Conservation (phyloP, 2,797 vertebrate species). For the Erpetoichthys calabaricus region DNA sequence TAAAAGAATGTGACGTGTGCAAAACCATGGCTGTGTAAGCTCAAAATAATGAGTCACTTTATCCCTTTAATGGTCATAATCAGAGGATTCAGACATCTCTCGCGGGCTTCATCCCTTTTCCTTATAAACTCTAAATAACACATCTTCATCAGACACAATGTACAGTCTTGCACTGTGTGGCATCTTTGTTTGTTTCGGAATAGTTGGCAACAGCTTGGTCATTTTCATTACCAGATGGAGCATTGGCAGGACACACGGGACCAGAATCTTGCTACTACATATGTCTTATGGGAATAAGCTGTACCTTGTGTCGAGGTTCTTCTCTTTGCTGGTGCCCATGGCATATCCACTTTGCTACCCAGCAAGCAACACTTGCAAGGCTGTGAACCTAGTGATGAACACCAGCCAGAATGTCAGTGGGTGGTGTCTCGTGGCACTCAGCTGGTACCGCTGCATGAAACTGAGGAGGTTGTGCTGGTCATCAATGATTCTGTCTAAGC, state of each 20-base stretch:
- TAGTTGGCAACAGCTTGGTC: constrained; percentile 5
- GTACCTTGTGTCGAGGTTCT: neutral
- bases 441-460: constrained; percentile 2
- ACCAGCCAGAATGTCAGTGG: neutral
- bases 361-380: neutral
- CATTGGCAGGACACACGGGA: neutral
- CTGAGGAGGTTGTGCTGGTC: neutral
- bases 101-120: too few species aligned
- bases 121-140: too few species aligned
- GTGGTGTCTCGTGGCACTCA: constrained; percentile 1
- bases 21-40: too few species aligned
- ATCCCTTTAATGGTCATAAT: too few species aligned
- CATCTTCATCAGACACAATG: neutral
- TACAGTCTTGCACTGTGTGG: neutral
- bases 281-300: neutral
- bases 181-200: neutral
- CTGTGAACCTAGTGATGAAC: constrained; percentile 1
- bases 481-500: neutral
- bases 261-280: neutral
- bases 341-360: neutral
- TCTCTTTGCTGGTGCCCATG: neutral
- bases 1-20: too few species aligned
- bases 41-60: too few species aligned
- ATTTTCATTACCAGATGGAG: neutral
- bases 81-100: too few species aligned